Evolutionary conservation across 2,113 vertebrate genomes (phyloP), one percentile per base, ranked within the genome.

Genomic region (Natator depressus): DNA sequence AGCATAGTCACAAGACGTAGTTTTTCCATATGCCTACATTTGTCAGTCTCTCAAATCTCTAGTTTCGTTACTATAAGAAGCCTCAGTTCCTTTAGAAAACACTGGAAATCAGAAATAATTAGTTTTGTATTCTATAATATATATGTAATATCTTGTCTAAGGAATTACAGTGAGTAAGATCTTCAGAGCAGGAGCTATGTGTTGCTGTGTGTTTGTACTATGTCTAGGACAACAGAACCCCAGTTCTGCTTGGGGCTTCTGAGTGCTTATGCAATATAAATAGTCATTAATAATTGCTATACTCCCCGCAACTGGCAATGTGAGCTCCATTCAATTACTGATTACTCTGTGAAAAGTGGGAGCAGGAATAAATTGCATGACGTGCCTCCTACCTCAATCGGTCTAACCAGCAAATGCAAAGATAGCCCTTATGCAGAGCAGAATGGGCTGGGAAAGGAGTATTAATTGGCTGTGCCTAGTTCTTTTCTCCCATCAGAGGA

Each of bases 201-300:
- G 53, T 72, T 4, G 35, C 51, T 3, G 35, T 31, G 20, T 29
- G 5, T 72, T 79, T 81, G 35, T 27, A 5, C 25, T 25, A 1
- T 3, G 11, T 12, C 10, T 55, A 35, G n/a, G 20, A 29, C 27
- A 38, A 5, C 19, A 81, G 55, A 42, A 42, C 42, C 42, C 24
- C 80, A 17, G 14, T 0, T 1, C 0, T 1, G 62, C 3, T 1
- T 62, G 53, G 12, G 17, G 89, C 46, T 1, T 0, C 46, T 69
- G 47, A 3, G 35, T 57, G 78, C 51, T 80, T 80, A 12, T 12
- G 29, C 6, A 1, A 80, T 88, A 80, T 76, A 89, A 96, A 94
- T 35, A 86, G 89, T 69, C 49, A 88, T 6, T 19, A 85, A 12
- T 31, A 59, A 35, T 89, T 93, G 27, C 12, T 59, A 92, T 85